Evolutionary conservation across 1,140 invertebrate species (phyloP).

Genomic region (Meteorus sp.): DNA sequence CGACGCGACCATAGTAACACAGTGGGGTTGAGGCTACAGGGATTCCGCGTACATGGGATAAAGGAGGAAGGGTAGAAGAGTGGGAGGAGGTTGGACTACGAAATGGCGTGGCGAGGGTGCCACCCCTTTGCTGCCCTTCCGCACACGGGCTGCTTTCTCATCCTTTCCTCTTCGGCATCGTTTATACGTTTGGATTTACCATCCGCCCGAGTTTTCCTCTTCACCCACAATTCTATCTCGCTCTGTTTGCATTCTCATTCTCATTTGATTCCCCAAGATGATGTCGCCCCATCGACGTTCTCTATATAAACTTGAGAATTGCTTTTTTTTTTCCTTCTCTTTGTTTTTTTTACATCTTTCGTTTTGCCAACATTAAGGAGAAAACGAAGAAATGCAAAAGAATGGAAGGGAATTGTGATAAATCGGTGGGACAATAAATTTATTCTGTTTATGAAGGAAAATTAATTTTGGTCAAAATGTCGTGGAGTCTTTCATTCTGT

Average conservation of each 20-base stretch:
- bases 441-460: too few species aligned
- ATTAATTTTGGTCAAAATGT: too few species aligned
- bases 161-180: constrained; percentile 18
- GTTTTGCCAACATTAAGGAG: too few species aligned
- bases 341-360: not conserved
- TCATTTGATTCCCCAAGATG: not conserved
- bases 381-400: too few species aligned
- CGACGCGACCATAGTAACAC: constrained; percentile 4
- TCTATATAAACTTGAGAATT: not conserved
- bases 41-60: not conserved
- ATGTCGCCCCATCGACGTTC: not conserved
- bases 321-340: not conserved
- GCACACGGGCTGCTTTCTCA: constrained; percentile 1
- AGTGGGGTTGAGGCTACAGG: not conserved
- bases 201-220: not conserved
- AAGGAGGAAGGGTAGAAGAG: too few species aligned
- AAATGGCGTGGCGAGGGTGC: constrained; percentile 30
- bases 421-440: too few species aligned
- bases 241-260: not conserved
- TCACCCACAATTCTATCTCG: not conserved
- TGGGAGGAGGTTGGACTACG: constrained; percentile 28
- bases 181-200: not conserved
- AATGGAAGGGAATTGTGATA: too few species aligned
- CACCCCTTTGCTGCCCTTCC: constrained; percentile 24
- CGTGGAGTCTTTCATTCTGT: too few species aligned